Evolutionary conservation across 2,797 vertebrate genomes (phyloP), one percentile per base, ranked within the genome.

Genomic region (Premnoplex brunnescens): DNA sequence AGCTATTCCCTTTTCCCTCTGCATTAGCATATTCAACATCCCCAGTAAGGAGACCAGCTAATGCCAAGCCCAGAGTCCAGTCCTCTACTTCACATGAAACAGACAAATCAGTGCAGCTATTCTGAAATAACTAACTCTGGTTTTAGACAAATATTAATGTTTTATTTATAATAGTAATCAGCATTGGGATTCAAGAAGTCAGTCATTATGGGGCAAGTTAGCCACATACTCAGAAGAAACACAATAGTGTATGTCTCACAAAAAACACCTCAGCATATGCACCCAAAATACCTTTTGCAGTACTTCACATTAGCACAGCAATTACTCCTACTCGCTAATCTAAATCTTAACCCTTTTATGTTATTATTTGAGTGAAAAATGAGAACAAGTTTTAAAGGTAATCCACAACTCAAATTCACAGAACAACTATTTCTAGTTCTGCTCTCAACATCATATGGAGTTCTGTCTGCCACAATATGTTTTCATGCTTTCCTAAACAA

Each of bases 211-310:
- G 8, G 15, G 8, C 26, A 92, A 32, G 30, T 56, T 79, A 41
- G 20, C 7, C 20, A 75, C 6, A 81, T 12, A 60, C 13, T 64
- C 56, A 30, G 7, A 39, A 49, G 14, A 91, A 94, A 51, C 2
- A 2, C 0, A 2, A 32, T 1, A 32, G 23, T 2, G 0, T 36
- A n/a, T 16, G 73, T 82, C 63, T 87, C 49, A 41, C 8, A 28
- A 64, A 59, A 72, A 30, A 1, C 1, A 48, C 5, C n/a, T 48
- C n/a, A 60, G 24, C 34, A 43, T 26, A 30, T 2, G 4, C 16
- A 85, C 12, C 10, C 15, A 30, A 80, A 89, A 14, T 17, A 49
- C 9, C 0, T 2, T 27, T 60, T 71, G 49, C 16, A 59, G 37
- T 18, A 30, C 49, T n/a, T 72, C 27, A 60, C 6, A 43, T 28